Percentiles rank a stretch among this genome's conserved stretches.
Evolutionary conservation across 2,113 vertebrate species (phyloP).

Genomic region (Dasyprocta punctata): DNA sequence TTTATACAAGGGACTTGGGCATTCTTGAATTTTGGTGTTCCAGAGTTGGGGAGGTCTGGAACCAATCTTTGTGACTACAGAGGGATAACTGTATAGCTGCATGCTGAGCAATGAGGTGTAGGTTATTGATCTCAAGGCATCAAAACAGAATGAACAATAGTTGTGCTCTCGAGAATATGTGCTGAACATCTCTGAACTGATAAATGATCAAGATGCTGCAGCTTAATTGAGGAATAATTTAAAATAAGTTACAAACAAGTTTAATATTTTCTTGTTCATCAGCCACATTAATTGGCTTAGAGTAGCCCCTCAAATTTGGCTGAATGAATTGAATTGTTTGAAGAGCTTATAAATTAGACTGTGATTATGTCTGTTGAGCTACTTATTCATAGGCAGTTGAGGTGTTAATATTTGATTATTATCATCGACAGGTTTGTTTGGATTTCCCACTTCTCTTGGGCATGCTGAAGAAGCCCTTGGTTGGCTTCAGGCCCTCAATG

Average conservation of each 20-base stretch:
- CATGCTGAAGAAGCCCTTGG: neutral
- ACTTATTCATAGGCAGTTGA: neutral
- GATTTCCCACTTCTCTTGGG: neutral
- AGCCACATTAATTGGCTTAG: neutral
- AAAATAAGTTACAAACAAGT: neutral
- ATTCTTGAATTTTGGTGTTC: neutral
- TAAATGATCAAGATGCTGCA: neutral
- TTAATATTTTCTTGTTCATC: neutral
- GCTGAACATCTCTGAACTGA: neutral
- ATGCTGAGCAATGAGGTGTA: neutral
- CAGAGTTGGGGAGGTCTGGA: neutral
- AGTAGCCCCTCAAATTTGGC: neutral
- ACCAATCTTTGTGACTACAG: too few species aligned
- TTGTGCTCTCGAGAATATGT: neutral
- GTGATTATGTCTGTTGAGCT: neutral
- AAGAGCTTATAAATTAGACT: neutral
- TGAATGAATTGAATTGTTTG: neutral
- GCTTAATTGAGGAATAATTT: constrained; percentile 1
- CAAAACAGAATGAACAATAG: neutral
- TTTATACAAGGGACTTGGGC: neutral
- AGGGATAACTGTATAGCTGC: too few species aligned
- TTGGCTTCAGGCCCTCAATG: neutral
- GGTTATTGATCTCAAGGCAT: neutral
- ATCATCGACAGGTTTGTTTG: neutral
- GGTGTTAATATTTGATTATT: neutral